These are phyloP conservation scores for Cyrtorhinus lividipennis DNA, from an alignment of 1,140 invertebrate species.

Conservation along the genomic window DNA sequence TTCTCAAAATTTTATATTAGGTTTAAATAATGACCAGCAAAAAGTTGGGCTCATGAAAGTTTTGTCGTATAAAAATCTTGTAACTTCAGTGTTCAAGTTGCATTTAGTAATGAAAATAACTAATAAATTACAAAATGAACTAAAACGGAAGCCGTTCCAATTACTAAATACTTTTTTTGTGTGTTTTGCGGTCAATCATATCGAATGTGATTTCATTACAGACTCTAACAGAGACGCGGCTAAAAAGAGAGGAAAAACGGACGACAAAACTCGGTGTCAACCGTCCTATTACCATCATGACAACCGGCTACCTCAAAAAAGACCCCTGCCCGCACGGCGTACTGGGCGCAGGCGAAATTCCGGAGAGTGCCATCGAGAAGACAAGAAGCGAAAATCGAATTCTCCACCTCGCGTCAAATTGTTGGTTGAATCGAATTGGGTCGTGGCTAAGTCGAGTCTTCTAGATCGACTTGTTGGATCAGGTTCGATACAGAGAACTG, in stretches of 20 bases:
- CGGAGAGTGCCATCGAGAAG: neutral
- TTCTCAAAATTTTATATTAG: no score
- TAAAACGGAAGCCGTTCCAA: no score
- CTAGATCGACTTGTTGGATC: slow-evolving; percentile 15
- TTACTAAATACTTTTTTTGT: no score
- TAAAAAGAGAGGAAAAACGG: neutral
- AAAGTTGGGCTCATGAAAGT: no score
- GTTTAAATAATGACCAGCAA: no score
- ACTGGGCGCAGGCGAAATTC: neutral
- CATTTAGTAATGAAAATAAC: no score
- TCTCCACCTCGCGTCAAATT: neutral
- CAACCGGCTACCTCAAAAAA: neutral
- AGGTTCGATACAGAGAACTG: neutral
- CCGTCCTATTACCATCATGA: neutral
- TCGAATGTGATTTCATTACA: no score
- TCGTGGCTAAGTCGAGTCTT: slow-evolving; percentile 11
- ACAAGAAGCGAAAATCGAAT: neutral
- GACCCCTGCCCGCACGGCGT: neutral
- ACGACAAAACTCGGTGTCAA: neutral
- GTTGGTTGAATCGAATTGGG: neutral
- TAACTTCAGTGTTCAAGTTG: no score
- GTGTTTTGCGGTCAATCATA: no score
- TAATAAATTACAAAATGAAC: no score
- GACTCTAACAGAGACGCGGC: neutral
- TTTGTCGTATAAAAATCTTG: no score